A percentile compares a stretch with the other conserved stretches of the same genome.
Evolutionary conservation across 1,140 invertebrate genomes (phyloP).

Genomic region (Diprion similis): DNA sequence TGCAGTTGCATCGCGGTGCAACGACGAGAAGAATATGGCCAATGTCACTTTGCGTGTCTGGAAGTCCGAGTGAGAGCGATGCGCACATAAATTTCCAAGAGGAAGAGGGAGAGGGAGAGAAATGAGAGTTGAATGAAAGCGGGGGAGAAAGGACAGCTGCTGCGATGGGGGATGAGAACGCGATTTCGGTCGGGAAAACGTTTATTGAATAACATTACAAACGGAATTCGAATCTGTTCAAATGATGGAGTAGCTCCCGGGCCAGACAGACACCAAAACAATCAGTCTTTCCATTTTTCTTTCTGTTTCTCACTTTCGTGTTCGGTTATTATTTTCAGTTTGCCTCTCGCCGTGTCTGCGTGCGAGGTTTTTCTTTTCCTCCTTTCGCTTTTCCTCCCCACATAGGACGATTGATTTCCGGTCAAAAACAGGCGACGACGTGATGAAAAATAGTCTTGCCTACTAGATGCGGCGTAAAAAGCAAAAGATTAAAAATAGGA

Average conservation of each 20-base stretch:
- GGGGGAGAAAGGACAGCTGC: not conserved
- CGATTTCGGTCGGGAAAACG: not conserved
- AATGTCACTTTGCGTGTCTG: no score
- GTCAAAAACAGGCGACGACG: conserved; percentile 24
- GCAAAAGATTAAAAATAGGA: no score
- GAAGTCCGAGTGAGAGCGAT: no score
- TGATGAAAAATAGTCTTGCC: conserved; percentile 14
- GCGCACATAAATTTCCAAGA: no score
- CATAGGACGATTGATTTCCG: conserved; percentile 17
- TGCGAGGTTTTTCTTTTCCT: conserved; percentile 7
- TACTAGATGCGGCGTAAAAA: no score
- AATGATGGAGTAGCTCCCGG: not conserved
- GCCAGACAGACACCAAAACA: not conserved
- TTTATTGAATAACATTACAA: not conserved
- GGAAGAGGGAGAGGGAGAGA: no score
- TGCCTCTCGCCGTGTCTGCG: not conserved
- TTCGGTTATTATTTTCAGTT: not conserved
- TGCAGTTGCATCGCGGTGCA: no score
- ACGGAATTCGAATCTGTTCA: not conserved
- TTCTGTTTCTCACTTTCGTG: no score
- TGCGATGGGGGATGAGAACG: not conserved
- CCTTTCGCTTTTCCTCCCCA: not conserved
- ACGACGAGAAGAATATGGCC: no score
- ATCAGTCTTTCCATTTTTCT: not conserved
- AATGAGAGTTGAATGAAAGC: no score